Percentiles rank a stretch among this genome's conserved stretches.
Evolutionary conservation across 2,113 vertebrate genomes (phyloP).

Genomic region (Bos indicus): DNA sequence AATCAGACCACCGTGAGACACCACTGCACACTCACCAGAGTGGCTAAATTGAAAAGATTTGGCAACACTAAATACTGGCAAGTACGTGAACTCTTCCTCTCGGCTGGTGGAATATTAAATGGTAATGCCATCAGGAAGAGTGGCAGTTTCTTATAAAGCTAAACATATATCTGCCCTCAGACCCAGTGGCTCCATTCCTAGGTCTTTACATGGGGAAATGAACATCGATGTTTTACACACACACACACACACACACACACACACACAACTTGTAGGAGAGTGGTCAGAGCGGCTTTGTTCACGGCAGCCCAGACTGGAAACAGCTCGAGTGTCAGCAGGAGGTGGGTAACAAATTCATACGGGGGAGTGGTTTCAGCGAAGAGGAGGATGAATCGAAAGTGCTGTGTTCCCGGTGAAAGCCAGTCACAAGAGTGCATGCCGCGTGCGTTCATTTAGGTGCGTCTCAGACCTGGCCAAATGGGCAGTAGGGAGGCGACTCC

Average conservation of each 20-base stretch:
- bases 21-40: accelerated
- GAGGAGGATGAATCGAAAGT: neutral
- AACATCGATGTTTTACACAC: neutral
- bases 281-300: neutral
- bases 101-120: accelerated
- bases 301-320: neutral
- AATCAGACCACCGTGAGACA: neutral
- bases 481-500: neutral
- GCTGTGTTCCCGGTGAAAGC: accelerated
- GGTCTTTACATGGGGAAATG: too few species aligned
- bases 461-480: neutral
- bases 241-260: neutral
- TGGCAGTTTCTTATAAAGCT: neutral
- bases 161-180: neutral
- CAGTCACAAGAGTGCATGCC: accelerated
- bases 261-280: accelerated
- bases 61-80: accelerated
- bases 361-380: accelerated
- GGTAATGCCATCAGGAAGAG: neutral
- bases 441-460: accelerated
- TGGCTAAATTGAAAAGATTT: accelerated
- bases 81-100: accelerated
- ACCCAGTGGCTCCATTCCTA: neutral
- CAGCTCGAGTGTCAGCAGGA: accelerated
- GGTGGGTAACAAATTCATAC: accelerated